Evolutionary conservation across 2,113 vertebrate species (phyloP).

Genomic region (Psammodynastes pulverulentus): DNA sequence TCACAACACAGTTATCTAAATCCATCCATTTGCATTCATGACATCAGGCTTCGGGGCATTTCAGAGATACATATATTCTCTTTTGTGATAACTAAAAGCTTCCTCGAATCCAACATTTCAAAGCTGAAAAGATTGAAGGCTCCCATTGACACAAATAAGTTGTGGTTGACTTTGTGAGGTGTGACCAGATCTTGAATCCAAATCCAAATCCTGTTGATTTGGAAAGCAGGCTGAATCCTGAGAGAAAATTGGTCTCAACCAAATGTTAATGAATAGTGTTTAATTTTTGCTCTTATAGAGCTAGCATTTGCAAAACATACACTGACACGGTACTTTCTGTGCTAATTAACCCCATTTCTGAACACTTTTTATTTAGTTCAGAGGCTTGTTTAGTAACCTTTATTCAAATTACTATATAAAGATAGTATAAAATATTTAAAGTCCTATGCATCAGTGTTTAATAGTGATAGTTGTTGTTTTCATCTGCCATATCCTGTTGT

Average conservation of each 20-base stretch:
- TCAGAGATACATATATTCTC: neutral
- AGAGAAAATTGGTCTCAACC: neutral
- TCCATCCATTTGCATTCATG: neutral
- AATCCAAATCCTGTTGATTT: neutral
- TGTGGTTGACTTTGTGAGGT: neutral
- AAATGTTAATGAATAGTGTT: neutral
- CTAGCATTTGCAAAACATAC: conserved; percentile 29
- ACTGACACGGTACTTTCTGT: conserved; percentile 15
- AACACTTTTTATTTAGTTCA: conserved; percentile 17
- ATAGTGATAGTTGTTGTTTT: neutral
- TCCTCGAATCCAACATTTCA: neutral
- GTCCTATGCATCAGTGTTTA: neutral
- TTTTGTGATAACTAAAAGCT: neutral
- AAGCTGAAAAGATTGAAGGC: neutral
- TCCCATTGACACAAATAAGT: neutral
- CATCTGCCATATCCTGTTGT: neutral
- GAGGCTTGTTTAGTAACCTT: neutral
- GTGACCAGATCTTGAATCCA: neutral
- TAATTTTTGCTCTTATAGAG: neutral
- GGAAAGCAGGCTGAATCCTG: neutral
- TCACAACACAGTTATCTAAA: neutral
- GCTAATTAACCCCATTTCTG: conserved; percentile 40
- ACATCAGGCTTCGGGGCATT: neutral
- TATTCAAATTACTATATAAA: neutral
- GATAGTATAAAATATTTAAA: neutral